A percentile compares a stretch with the other conserved stretches of the same genome.
phyloP scores from a whole-genome alignment of 2,888 invertebrate genomes.

The Adelphocoris suturalis region DNA sequence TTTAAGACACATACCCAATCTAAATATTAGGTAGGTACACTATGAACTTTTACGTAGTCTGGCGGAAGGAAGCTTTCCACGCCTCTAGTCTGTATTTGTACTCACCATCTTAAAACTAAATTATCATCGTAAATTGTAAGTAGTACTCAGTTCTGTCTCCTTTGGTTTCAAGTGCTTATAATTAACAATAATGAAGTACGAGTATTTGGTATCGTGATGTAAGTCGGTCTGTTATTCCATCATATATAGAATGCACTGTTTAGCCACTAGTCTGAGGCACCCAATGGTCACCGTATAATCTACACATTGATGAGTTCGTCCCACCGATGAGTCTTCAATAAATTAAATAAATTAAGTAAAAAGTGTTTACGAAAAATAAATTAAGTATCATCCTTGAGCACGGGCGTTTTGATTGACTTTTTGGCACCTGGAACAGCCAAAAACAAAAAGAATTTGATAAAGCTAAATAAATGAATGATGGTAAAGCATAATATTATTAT shows the following conservation, averaged over 20 bases:
- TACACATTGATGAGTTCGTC: conserved; percentile 14
- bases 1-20: background rate
- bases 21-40: conserved; percentile 37
- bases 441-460: background rate
- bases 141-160: conserved; percentile 57
- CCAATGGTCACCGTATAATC: background rate
- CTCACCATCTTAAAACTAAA: conserved; percentile 29
- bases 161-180: conserved; percentile 49
- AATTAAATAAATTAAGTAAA: conserved; percentile 59
- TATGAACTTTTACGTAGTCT: background rate
- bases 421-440: conserved; percentile 57
- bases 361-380: conserved; percentile 30
- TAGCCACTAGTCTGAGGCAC: conserved; percentile 9
- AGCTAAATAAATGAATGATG: too few relatives aligned
- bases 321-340: conserved; percentile 45
- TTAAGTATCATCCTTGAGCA: conserved; percentile 56
- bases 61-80: background rate
- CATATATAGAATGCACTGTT: background rate
- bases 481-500: too few relatives aligned
- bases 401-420: conserved; percentile 60
- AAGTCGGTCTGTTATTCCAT: conserved; percentile 36
- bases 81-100: conserved; percentile 44
- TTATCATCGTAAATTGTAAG: conserved; percentile 32
- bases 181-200: background rate
- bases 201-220: background rate